Conservation (phyloP, 2,797 vertebrate genomes). For the Muraenolepis orangiensis region DNA sequence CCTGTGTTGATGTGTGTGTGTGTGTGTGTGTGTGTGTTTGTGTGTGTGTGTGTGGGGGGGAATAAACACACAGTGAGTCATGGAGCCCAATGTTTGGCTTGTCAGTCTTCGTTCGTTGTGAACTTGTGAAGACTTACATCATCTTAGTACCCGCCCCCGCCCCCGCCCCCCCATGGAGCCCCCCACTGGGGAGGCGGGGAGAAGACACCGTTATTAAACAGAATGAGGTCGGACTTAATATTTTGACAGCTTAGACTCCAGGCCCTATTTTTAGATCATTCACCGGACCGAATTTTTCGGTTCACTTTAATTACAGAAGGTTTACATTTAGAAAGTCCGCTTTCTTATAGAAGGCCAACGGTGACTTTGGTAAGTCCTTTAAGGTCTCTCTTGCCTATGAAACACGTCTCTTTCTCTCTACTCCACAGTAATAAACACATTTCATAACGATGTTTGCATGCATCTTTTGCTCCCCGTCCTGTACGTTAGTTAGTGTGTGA, state of each 20-base stretch:
- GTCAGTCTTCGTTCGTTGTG: constrained; percentile 22
- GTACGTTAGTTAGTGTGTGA: neutral
- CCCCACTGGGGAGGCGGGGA: too few species aligned
- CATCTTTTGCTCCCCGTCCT: neutral
- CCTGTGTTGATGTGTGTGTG: constrained; percentile 33
- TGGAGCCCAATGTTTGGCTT: constrained; percentile 35
- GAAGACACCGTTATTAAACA: neutral
- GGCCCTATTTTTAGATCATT: neutral
- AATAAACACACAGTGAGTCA: constrained; percentile 55
- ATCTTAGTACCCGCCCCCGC: too few species aligned
- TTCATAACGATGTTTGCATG: neutral
- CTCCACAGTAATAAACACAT: neutral
- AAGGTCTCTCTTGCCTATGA: neutral
- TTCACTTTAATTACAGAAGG: neutral
- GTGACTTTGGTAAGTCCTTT: neutral
- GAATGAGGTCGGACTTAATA: neutral
- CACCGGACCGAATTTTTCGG: neutral
- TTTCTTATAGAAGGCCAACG: neutral
- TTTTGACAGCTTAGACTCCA: neutral
- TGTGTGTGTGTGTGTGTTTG: constrained; percentile 1
- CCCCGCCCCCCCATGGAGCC: neutral
- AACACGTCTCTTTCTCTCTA: neutral
- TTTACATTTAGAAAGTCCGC: neutral
- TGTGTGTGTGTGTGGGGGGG: constrained; percentile 34
- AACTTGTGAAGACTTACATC: neutral